Evolutionary conservation across 2,888 invertebrate genomes (phyloP).

Genomic region (Notodonta dromedarius): DNA sequence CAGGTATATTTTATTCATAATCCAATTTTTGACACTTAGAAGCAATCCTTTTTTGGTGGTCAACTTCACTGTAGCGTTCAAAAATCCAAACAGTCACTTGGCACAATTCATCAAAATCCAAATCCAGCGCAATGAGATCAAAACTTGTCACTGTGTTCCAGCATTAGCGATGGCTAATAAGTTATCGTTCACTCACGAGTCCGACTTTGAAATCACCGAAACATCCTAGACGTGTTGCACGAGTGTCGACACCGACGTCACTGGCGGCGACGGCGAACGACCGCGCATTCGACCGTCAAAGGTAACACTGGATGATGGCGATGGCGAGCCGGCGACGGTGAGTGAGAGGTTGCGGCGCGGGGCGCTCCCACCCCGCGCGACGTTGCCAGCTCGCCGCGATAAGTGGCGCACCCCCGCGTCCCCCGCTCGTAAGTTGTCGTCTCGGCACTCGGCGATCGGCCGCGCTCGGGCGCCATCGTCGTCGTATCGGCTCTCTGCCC

Average conservation of each 20-base stretch:
- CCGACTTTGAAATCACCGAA: conserved; percentile 80
- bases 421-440: conserved; percentile 76
- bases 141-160: conserved; percentile 88
- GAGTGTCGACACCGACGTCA: conserved; percentile 82
- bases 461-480: conserved; percentile 78
- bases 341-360: conserved; percentile 85
- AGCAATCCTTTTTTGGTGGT: conserved; percentile 73
- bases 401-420: conserved; percentile 83
- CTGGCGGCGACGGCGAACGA: conserved; percentile 80
- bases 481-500: conserved; percentile 72
- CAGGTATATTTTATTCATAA: conserved; percentile 60
- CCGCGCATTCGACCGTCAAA: conserved; percentile 83
- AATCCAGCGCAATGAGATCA: conserved; percentile 71
- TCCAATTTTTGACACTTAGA: conserved; percentile 67
- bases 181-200: conserved; percentile 77
- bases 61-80: conserved; percentile 75
- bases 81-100: conserved; percentile 72
- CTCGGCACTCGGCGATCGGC: conserved; percentile 78
- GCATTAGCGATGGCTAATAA: conserved; percentile 84
- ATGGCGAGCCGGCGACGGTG: conserved; percentile 84
- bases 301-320: conserved; percentile 85
- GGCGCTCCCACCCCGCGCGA: conserved; percentile 82
- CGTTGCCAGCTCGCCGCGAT: conserved; percentile 83
- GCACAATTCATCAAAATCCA: conserved; percentile 74
- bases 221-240: conserved; percentile 83